phyloP scores from a whole-genome alignment of 2,888 invertebrate species.

The Sericinus montela region DNA sequence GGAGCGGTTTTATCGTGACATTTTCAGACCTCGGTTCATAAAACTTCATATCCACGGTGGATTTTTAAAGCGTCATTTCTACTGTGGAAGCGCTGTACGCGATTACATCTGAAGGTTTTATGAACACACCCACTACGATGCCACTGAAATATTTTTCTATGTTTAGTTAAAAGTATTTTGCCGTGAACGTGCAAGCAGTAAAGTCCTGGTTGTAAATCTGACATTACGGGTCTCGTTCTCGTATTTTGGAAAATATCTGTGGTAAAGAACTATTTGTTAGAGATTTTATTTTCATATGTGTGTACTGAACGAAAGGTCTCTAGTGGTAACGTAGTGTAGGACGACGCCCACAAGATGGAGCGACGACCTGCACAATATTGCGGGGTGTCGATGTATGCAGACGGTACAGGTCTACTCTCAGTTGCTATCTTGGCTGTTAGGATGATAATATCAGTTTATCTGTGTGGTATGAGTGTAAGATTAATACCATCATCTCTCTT shows the following conservation, averaged over 20 bases:
- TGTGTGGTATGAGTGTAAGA: too few relatives aligned
- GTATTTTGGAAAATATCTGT: not conserved
- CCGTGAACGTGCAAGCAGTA: slow-evolving; percentile 1
- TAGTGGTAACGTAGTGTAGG: too few relatives aligned
- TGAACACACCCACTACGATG: not conserved
- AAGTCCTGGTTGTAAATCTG: slow-evolving; percentile 4
- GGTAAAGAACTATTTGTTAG: not conserved
- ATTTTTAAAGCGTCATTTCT: slow-evolving; percentile 17
- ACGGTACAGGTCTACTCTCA: too few relatives aligned
- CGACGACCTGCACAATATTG: too few relatives aligned
- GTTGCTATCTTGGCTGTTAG: too few relatives aligned
- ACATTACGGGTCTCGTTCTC: slow-evolving; percentile 9
- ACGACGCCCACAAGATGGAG: too few relatives aligned
- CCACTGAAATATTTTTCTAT: slow-evolving; percentile 12
- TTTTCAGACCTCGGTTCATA: slow-evolving; percentile 8
- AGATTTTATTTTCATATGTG: not conserved
- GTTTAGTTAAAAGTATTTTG: slow-evolving; percentile 10
- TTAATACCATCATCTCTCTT: too few relatives aligned
- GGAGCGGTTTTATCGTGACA: slow-evolving; percentile 6
- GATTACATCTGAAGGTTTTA: slow-evolving; percentile 18
- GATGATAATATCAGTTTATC: too few relatives aligned
- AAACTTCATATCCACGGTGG: slow-evolving; percentile 10
- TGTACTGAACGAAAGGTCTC: too few relatives aligned
- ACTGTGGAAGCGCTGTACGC: slow-evolving; percentile 7
- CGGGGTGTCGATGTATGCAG: too few relatives aligned